Base-by-base conservation (phyloP, 2,113 vertebrate species). In the Misgurnus mizolepis region DNA sequence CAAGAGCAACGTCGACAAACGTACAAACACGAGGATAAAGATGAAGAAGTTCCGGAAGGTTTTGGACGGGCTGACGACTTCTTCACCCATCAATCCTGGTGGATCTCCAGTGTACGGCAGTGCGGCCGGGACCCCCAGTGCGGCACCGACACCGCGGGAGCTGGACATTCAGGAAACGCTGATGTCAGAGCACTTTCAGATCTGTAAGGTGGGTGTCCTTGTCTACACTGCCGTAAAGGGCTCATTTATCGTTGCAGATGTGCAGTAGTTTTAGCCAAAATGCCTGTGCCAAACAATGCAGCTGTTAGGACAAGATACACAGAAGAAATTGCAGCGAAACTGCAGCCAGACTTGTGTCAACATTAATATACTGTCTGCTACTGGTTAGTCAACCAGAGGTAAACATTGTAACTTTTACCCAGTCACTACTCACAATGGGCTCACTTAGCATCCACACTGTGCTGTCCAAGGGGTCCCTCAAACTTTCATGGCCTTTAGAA, bases 1-100 rank as follows among this genome's bases (percentile, higher is more conserved):
- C 60, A 47, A 49, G 39, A 67, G 40, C 80, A 58, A 39, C 88
- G 67, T 79, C 58, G 79, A 41, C 76, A 60, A 69, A 7, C 61
- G 43, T 76, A 22, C 14, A 69, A 22, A 64, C 45, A 18, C 56
- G 27, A 66, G 64, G 27, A 65, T 50, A 47, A 22, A 41, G 45
- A 99, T 99, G 98, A 99, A 96, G 96, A 98, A 98, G 94, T 98
- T 99, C 85, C 94, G 96, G 84, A 99, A 97, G 95, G 98, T 99
- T 93, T 87, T 99, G 92, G 98, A 99, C 86, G 97, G 97, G 64
- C 91, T 99, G 87, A 96, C 97, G 81, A 96, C 97, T 83, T 97
- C 96, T 60, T 95, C 95, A 55, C 96, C 97, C 0, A 94, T 90
- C 73, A 94, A 94, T 84, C 93, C 92, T 73, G 85, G 94, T 55